These are phyloP conservation scores for Spheniscus humboldti DNA, from an alignment of 2,797 vertebrate species.

Conservation along the genomic window DNA sequence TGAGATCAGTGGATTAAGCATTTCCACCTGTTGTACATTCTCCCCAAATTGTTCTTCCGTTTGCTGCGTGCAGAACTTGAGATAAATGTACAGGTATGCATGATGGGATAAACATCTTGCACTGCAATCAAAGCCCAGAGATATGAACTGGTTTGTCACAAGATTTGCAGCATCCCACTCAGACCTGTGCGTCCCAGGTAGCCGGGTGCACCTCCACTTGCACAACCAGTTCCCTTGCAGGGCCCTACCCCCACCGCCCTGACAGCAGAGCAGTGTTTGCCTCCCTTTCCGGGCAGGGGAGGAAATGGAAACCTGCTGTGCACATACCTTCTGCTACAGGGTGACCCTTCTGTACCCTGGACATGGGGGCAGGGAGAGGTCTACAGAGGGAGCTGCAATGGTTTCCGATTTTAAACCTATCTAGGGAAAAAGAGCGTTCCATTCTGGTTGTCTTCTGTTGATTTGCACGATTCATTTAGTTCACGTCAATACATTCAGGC, in stretches of 20 bases:
- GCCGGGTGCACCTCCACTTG: neutral
- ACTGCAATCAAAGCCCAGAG: rapidly evolving
- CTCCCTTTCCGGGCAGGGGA: neutral
- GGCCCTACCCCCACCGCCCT: neutral
- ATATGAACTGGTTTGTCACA: neutral
- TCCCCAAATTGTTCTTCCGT: neutral
- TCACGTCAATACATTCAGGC: neutral
- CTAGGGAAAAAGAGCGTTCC: neutral
- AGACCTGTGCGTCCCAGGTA: neutral
- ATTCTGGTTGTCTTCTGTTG: neutral
- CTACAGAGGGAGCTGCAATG: neutral
- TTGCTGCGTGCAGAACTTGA: neutral
- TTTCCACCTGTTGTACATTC: neutral
- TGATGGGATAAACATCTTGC: neutral
- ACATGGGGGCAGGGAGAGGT: neutral
- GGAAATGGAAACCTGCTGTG: neutral
- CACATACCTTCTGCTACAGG: neutral
- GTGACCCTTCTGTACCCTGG: neutral
- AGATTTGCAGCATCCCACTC: neutral
- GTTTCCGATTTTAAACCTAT: neutral
- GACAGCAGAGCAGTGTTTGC: neutral
- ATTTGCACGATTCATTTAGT: neutral
- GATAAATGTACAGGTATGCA: neutral
- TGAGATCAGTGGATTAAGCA: neutral
- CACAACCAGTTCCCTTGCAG: neutral